Evolutionary conservation across 2,888 invertebrate species (phyloP).

Genomic region (Cryptocheilus praepositus): DNA sequence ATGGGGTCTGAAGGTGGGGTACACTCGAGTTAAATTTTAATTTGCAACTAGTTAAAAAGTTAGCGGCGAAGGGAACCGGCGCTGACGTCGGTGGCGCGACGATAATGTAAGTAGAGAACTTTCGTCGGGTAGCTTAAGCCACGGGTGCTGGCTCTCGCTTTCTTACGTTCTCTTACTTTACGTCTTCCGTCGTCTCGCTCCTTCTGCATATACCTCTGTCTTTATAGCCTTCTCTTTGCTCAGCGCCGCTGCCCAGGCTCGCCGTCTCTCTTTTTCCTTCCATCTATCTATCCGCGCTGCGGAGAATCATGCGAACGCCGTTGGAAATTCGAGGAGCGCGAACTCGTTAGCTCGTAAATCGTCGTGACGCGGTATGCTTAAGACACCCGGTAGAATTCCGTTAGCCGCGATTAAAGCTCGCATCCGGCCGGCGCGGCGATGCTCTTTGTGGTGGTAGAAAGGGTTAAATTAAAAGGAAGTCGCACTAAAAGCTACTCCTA

Average conservation of each 20-base stretch:
- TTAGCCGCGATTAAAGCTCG: conserved; percentile 36
- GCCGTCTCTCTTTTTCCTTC: conserved; percentile 21
- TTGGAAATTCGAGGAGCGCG: conserved; percentile 45
- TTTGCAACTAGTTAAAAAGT: conserved; percentile 69
- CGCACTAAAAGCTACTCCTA: conserved; percentile 16
- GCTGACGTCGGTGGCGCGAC: conserved; percentile 33
- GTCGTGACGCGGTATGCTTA: conserved; percentile 21
- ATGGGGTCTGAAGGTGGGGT: conserved; percentile 30
- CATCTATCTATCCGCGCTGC: conserved; percentile 14
- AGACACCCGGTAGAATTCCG: conserved; percentile 28
- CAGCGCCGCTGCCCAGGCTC: conserved; percentile 14
- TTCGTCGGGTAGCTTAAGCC: conserved; percentile 43
- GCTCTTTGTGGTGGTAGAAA: conserved; percentile 4
- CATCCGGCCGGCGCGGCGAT: conserved; percentile 28
- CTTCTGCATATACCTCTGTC: background rate
- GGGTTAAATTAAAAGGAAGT: conserved; percentile 32
- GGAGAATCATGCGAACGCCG: conserved; percentile 42
- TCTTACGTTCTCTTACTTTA: background rate
- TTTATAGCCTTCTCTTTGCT: background rate
- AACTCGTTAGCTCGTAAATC: conserved; percentile 49
- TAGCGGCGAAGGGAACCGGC: conserved; percentile 39
- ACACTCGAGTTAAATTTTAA: conserved; percentile 64
- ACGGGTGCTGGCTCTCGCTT: conserved; percentile 14
- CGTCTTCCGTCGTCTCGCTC: background rate
- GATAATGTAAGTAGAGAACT: conserved; percentile 57